A percentile compares a stretch with the other conserved stretches of the same genome.
These are phyloP conservation scores for Nysson spinosus DNA, from an alignment of 2,888 invertebrate genomes.

Conservation along the genomic window DNA sequence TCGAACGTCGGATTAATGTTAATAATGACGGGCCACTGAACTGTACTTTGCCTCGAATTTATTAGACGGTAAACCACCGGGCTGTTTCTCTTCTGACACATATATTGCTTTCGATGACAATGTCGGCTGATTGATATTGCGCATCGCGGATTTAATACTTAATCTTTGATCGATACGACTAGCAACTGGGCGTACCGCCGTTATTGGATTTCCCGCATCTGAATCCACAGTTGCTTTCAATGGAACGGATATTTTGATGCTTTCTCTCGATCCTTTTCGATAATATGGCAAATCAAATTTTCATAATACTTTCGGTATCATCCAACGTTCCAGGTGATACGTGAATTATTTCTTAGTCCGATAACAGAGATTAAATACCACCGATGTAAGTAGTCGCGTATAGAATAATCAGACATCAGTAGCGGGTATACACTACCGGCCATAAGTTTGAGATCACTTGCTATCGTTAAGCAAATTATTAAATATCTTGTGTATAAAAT, in stretches of 20 bases:
- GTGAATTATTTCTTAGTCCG: too few species aligned
- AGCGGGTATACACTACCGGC: too few species aligned
- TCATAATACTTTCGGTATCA: too few species aligned
- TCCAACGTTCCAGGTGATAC: too few species aligned
- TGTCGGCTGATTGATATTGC: constrained; percentile 49
- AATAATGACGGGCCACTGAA: constrained; percentile 31
- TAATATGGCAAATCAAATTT: too few species aligned
- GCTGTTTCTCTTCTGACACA: constrained; percentile 44
- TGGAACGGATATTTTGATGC: constrained; percentile 27
- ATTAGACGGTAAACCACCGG: constrained; percentile 33
- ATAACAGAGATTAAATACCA: too few species aligned
- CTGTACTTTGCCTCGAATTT: constrained; percentile 39
- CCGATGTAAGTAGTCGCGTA: too few species aligned
- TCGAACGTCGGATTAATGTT: constrained; percentile 49
- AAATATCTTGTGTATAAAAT: too few species aligned
- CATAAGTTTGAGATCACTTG: too few species aligned
- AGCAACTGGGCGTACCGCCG: constrained; percentile 23
- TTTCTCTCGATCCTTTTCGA: constrained; percentile 31
- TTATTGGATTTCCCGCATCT: constrained; percentile 43
- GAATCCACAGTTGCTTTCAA: constrained; percentile 40
- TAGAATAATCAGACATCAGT: too few species aligned
- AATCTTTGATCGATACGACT: constrained; percentile 49
- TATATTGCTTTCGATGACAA: constrained; percentile 47
- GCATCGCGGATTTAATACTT: constrained; percentile 50
- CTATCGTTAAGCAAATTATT: too few species aligned